phyloP scores from a whole-genome alignment of 2,888 invertebrate species.

The Microctonus hyperodae region DNA sequence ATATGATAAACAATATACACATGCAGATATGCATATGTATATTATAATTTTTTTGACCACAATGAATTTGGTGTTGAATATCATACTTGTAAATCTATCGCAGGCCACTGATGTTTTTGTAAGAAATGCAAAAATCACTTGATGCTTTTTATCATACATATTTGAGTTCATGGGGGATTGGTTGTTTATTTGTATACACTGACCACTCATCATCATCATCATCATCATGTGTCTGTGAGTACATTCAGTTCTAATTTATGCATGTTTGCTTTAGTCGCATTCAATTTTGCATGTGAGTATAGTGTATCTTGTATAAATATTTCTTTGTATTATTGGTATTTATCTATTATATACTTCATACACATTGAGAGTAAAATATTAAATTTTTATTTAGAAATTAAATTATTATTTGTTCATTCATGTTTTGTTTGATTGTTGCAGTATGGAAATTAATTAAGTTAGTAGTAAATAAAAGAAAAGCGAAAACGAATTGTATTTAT shows the following conservation, averaged over 20 bases:
- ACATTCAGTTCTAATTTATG: constrained; percentile 47
- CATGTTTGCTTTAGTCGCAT: constrained; percentile 51
- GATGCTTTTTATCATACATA: too few relatives aligned
- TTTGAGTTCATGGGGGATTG: neutral
- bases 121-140: constrained; percentile 43
- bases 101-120: constrained; percentile 45
- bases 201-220: too few relatives aligned
- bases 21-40: too few relatives aligned
- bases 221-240: too few relatives aligned
- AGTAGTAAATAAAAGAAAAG: neutral
- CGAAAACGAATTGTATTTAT: neutral
- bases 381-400: too few relatives aligned
- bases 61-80: too few relatives aligned
- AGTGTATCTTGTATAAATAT: neutral
- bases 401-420: neutral
- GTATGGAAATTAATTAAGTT: neutral
- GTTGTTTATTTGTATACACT: constrained; percentile 6
- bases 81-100: too few relatives aligned
- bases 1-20: too few relatives aligned
- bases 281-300: neutral
- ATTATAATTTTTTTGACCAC: constrained; percentile 21
- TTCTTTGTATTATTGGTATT: neutral
- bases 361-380: too few relatives aligned
- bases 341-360: too few relatives aligned
- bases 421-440: neutral